Evolutionary conservation across 2,113 vertebrate genomes (phyloP), one percentile per base, ranked within the genome.

Genomic region (Orycteropus afer): DNA sequence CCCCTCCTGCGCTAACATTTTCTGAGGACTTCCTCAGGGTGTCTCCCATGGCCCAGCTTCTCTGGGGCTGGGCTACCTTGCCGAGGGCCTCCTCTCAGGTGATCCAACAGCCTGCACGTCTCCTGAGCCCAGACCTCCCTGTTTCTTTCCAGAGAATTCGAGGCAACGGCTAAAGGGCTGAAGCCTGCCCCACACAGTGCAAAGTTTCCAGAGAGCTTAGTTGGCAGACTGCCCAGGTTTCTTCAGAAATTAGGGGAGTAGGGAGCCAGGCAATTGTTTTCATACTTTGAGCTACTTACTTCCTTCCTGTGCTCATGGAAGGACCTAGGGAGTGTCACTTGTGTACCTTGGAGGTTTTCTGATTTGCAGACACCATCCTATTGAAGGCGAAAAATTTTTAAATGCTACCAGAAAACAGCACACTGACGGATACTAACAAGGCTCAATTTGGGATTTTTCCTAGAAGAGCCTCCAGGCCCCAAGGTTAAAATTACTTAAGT

Each of bases 231-330:
- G 96, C 97, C 97, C 86, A 83, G 85, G 63, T 86, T 97, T 96
- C 95, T 93, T 97, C 95, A 79, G 90, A 96, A 96, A 94, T 40
- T 94, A 90, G 82, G 92, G 92, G 86, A 42, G 51, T 63, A 29
- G 79, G 87, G 95, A 96, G 96, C 96, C 95, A 97, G 95, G 93
- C 93, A 86, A 96, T 97, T 97, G 97, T 97, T 97, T 97, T 95
- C 67, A 96, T 87, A 95, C 93, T 96, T 83, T 97, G 93, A 96
- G 97, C 92, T 95, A 69, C 95, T 96, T 82, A 78, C 69, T 97
- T 97, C 96, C 97, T 97, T 97, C 97, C 97, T 97, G 97, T 94
- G 90, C 90, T 63, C 82, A 61, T 7, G 49, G 47, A 91, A 93
- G 95, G 89, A 91, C 95, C 69, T 13, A 78, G 87, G 84, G 95